A percentile compares a stretch with the other conserved stretches of the same genome.
Conservation (phyloP, 1,140 invertebrate species). For the Caenorhabditis remanei region DNA sequence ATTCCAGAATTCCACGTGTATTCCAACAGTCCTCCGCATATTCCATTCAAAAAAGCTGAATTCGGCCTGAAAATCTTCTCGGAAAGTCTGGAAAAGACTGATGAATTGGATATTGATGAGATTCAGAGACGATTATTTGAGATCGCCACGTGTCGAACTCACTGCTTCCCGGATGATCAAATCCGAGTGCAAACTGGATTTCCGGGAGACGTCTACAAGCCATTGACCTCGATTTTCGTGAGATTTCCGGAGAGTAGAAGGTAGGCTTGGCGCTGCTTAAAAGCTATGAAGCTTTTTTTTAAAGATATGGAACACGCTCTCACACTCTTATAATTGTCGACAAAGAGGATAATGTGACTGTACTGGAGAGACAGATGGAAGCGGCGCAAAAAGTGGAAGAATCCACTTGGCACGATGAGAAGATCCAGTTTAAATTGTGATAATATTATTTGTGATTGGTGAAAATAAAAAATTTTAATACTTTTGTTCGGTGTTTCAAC, state of each 20-base stretch:
- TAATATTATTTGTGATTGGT: not conserved
- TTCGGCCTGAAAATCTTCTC: conserved; percentile 65
- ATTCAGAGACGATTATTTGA: not conserved
- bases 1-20: conserved; percentile 67
- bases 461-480: not conserved
- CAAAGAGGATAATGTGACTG: conserved; percentile 64
- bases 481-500: too few species aligned
- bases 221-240: conserved; percentile 68
- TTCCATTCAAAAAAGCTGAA: conserved; percentile 68
- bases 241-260: conserved; percentile 18
- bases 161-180: conserved; percentile 62
- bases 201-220: conserved; percentile 60
- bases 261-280: not conserved
- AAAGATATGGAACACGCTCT: conserved; percentile 60
- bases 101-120: not conserved
- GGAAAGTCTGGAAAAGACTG: conserved; percentile 5
- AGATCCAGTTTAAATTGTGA: conserved; percentile 16
- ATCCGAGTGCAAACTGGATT: conserved; percentile 66
- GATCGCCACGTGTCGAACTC: conserved; percentile 39
- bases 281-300: conserved; percentile 7
- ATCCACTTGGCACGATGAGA: conserved; percentile 36
- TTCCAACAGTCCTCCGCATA: conserved; percentile 66
- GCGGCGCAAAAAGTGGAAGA: not conserved
- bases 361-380: conserved; percentile 67
- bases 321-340: conserved; percentile 69